Evolutionary conservation across 2,888 invertebrate genomes (phyloP), one percentile per base, ranked within the genome.

Genomic region (Nineta flava): DNA sequence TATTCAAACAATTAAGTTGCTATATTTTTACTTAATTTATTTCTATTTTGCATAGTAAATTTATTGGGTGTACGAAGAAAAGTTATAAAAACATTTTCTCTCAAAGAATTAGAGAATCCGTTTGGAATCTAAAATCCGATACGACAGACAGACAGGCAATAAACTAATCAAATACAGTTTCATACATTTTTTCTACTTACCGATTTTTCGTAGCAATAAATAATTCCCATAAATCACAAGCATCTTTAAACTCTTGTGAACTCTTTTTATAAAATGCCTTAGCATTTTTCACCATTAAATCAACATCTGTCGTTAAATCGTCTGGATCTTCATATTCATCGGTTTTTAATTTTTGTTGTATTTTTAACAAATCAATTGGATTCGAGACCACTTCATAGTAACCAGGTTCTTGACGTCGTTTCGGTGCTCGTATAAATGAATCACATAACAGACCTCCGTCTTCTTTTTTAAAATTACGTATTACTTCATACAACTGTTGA

Each of bases 261-360:
- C 81, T 86, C 13, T 81, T 75, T 72, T 93, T 94, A 65, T 96
- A 96, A 70, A 93, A 97, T 9, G 88, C 84, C 65, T 93, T 93
- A 0, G 96, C 92, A 71, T 99, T 99, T 58, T 81, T 87, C 26
- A 95, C 84, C 59, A 99, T 76, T 34, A 95, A 73, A 61, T 93
- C 88, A 56, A 99, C 80, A 64, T 99, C 97, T 9, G 79, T 76
- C 38, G 90, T 81, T 53, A 99, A 71, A 61, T 94, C 92, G 31
- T 94, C 93, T 56, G 96, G 76, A 62, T 93, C 92, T 57, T 87
- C 86, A 66, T 99, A 99, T 49, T 95, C 94, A 58, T 97, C 96
- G 0, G 91, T 94, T 76, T 94, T 95, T 9, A 97, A 69, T 65
- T 96, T 97, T 62, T 95, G 95, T 65, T 96, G 95, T 3, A 99